Evolutionary conservation across 2,888 invertebrate genomes (phyloP), one percentile per base, ranked within the genome.

Genomic region (Sphaerophoria taeniata): DNA sequence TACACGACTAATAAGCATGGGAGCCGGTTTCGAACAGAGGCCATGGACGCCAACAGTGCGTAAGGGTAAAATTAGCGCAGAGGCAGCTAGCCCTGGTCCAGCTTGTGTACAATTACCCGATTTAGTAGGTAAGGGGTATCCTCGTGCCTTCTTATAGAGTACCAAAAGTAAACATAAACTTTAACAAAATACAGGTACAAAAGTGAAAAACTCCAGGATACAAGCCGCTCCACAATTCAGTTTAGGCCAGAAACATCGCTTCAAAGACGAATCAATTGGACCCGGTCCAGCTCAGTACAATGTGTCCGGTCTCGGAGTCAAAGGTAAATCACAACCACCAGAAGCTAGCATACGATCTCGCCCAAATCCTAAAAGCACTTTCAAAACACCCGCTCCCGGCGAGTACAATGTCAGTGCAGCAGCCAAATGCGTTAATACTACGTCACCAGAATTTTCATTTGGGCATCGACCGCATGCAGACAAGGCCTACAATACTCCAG

Each of bases 281-380:
- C 98, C 98, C 2, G 97, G 97, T 24, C 98, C 98, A 14, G 97
- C 97, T n/a, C 95, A 96, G 87, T 98, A 98, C 92, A 97, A 97
- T 91, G 95, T 97, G 60, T 95, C 96, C 87, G 97, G 97, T 82
- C 94, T 97, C 90, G 96, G 96, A 73, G 94, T 96, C 55, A 97
- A 96, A 94, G 97, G 97, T 94, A 92, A 92, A 90, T 95, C 97
- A 83, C 94, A 94, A 74, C 95, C 96, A 9, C 96, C 96, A 6
- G 95, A 97, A 4, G 93, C 95, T 43, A 96, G 97, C 4, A 93
- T 98, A 43, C 97, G 97, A 90, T 95, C 96, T 67, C 95, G 97
- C 31, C 96, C 91, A 74, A 90, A 90, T 80, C 90, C 89, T 43
- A 81, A 89, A 51, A 83, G 88, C 1, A 87, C 87, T 24, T 91